phyloP scores from a whole-genome alignment of 2,113 vertebrate species.

The Aepyceros melampus region DNA sequence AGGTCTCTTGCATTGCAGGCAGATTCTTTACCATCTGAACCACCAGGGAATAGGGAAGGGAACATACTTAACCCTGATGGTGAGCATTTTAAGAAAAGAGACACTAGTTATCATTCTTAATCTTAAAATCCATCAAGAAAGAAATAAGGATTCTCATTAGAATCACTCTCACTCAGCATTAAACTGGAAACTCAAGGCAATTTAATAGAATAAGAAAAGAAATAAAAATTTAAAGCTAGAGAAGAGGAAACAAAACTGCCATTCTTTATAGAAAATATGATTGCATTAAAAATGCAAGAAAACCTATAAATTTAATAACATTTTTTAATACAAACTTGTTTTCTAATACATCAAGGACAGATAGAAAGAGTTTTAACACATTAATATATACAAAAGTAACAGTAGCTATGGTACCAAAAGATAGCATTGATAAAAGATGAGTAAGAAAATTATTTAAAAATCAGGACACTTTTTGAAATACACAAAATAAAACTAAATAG shows the following conservation, averaged over 20 bases:
- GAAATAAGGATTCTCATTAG: not conserved
- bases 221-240: not conserved
- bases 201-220: not conserved
- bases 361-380: constrained; percentile 6
- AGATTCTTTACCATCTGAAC: not conserved
- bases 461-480: not conserved
- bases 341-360: not conserved
- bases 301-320: not conserved
- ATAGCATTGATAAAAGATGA: not conserved
- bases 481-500: not conserved
- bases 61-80: not conserved
- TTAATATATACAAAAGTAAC: not conserved
- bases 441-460: not conserved
- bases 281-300: not conserved
- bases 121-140: not conserved
- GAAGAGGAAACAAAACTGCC: not conserved
- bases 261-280: not conserved
- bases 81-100: not conserved
- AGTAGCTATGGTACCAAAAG: not conserved
- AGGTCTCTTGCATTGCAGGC: not conserved
- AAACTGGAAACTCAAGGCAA: not conserved
- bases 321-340: not conserved
- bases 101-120: not conserved
- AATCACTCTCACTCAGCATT: not conserved
- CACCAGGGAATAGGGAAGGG: not conserved